A percentile compares a stretch with the other conserved stretches of the same genome.
These are phyloP conservation scores for Aphodius sticticus DNA, from an alignment of 2,888 invertebrate species.

Conservation along the genomic window DNA sequence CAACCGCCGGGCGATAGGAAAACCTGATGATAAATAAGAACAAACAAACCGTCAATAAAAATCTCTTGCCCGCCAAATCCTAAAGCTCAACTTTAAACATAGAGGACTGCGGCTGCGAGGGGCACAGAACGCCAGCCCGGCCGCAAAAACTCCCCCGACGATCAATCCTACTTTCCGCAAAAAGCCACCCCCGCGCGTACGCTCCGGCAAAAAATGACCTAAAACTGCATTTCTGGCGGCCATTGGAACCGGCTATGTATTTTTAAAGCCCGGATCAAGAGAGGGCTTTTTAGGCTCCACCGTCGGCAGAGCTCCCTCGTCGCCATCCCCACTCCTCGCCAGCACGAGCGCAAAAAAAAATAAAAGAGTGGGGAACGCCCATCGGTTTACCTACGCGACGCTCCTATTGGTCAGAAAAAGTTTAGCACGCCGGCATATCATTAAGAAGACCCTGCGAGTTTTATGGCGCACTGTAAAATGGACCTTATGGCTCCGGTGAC, in stretches of 20 bases:
- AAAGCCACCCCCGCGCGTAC: conserved; percentile 44
- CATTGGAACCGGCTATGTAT: conserved; percentile 60
- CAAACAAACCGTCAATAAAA: conserved; percentile 40
- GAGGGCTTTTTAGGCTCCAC: conserved; percentile 53
- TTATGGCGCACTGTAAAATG: conserved; percentile 57
- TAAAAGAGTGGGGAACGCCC: conserved; percentile 52
- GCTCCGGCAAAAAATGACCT: conserved; percentile 51
- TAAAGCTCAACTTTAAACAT: conserved; percentile 56
- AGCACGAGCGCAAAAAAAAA: conserved; percentile 53
- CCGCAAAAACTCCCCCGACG: conserved; percentile 53
- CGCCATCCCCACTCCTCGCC: conserved; percentile 36
- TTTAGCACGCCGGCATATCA: conserved; percentile 59
- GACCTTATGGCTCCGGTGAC: conserved; percentile 51
- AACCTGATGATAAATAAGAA: conserved; percentile 36
- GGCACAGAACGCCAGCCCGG: conserved; percentile 32
- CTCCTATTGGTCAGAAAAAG: conserved; percentile 59
- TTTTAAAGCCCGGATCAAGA: conserved; percentile 59
- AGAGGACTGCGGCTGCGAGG: conserved; percentile 48
- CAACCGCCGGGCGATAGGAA: conserved; percentile 24
- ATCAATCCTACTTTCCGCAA: conserved; percentile 57
- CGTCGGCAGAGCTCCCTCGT: conserved; percentile 40
- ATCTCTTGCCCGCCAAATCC: conserved; percentile 46
- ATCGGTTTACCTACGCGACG: conserved; percentile 45
- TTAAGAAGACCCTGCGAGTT: conserved; percentile 60
- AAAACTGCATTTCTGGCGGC: conserved; percentile 59